phyloP scores from a whole-genome alignment of 1,140 invertebrate species.

The Aphis gossypii region DNA sequence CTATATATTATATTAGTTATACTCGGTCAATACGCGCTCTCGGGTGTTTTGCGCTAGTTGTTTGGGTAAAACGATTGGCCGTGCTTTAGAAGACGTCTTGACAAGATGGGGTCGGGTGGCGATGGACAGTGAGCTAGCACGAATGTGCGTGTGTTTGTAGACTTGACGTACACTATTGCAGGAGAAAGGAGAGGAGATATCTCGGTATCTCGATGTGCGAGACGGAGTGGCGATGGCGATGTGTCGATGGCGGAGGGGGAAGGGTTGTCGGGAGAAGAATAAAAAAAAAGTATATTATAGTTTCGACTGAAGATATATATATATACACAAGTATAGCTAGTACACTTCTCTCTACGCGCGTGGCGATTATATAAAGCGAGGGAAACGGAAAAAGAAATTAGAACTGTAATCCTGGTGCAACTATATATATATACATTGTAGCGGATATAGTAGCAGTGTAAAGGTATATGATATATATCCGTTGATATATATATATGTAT shows the following conservation, averaged over 20 bases:
- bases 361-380: conserved; percentile 48
- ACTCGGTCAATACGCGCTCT: neutral
- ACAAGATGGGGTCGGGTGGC: neutral
- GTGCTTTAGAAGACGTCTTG: neutral
- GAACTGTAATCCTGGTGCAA: conserved; percentile 36
- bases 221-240: neutral
- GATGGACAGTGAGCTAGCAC: neutral
- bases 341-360: neutral
- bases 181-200: neutral
- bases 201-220: neutral
- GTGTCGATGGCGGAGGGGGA: neutral
- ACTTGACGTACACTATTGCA: neutral
- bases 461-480: neutral
- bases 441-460: neutral
- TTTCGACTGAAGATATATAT: neutral
- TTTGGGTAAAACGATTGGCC: neutral
- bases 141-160: neutral
- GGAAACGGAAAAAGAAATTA: conserved; percentile 53
- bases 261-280: neutral
- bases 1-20: neutral
- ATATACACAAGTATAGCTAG: neutral
- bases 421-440: neutral
- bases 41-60: neutral
- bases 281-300: conserved; percentile 32
- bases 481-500: neutral